Percentiles rank a stretch among this genome's conserved stretches.
Conservation (phyloP, 1,140 invertebrate species). For the Dolichoris vasculosae region DNA sequence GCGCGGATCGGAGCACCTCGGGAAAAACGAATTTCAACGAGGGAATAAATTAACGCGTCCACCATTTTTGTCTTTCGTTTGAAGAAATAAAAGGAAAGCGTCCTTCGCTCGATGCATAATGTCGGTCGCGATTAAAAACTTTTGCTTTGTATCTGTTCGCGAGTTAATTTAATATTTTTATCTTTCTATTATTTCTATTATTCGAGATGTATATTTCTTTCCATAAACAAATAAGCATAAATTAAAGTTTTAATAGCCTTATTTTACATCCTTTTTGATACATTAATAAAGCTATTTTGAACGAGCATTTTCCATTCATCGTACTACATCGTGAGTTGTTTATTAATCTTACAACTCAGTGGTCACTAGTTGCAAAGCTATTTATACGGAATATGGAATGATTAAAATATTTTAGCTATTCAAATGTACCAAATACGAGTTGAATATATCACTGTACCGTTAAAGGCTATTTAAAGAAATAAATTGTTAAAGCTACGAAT, state of each 20-base stretch:
- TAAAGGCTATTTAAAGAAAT: neutral
- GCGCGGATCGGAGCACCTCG: neutral
- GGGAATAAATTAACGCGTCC: too few relatives aligned
- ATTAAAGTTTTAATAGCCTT: neutral
- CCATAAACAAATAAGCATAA: neutral
- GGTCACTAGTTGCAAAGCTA: neutral
- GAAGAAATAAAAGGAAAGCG: too few relatives aligned
- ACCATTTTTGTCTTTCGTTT: too few relatives aligned
- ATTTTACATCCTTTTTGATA: neutral
- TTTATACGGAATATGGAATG: neutral
- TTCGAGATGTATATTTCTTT: too few relatives aligned
- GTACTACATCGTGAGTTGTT: neutral
- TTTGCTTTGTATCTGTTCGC: too few relatives aligned
- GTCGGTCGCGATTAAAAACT: too few relatives aligned
- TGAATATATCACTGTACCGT: neutral
- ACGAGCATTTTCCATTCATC: slow-evolving; percentile 20
- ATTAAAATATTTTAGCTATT: neutral
- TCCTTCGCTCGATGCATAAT: too few relatives aligned
- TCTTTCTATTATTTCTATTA: too few relatives aligned
- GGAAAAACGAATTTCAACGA: too few relatives aligned
- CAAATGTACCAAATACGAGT: neutral
- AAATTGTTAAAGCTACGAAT: neutral
- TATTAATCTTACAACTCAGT: neutral
- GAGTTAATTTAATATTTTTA: too few relatives aligned
- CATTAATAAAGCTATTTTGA: neutral